Evolutionary conservation across 2,888 invertebrate species (phyloP).

Genomic region (Aporophyla nigra): DNA sequence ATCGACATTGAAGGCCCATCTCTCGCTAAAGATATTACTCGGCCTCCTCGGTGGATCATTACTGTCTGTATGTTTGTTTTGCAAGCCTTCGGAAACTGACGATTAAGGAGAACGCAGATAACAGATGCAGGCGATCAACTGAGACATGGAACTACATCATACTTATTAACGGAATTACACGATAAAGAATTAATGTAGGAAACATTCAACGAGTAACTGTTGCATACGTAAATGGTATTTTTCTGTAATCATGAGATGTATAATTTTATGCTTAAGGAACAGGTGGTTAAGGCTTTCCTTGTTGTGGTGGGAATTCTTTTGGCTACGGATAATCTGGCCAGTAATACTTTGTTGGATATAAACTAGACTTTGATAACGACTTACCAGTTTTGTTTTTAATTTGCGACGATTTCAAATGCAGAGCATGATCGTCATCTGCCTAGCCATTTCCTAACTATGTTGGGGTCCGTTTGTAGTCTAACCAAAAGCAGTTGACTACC

Average conservation of each 20-base stretch:
- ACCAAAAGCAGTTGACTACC: too few relatives aligned
- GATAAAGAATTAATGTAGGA: slow-evolving; percentile 67
- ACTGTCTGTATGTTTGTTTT: slow-evolving; percentile 83
- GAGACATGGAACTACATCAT: slow-evolving; percentile 68
- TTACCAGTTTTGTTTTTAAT: background rate
- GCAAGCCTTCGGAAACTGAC: slow-evolving; percentile 78
- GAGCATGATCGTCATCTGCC: too few relatives aligned
- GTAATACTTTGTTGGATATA: background rate
- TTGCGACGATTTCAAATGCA: background rate
- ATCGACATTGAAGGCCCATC: slow-evolving; percentile 41
- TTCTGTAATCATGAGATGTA: slow-evolving; percentile 43
- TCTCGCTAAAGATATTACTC: slow-evolving; percentile 67
- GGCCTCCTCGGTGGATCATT: slow-evolving; percentile 75
- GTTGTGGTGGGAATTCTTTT: slow-evolving; percentile 12
- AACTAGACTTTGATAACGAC: background rate
- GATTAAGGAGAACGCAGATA: slow-evolving; percentile 78
- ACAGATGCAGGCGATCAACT: slow-evolving; percentile 69
- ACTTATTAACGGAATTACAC: slow-evolving; percentile 70
- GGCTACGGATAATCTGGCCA: background rate
- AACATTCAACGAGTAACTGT: slow-evolving; percentile 58
- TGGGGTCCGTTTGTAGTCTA: too few relatives aligned
- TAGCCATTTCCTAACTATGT: too few relatives aligned
- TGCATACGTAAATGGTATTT: slow-evolving; percentile 49
- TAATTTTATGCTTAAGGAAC: slow-evolving; percentile 48
- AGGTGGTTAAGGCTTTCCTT: slow-evolving; percentile 29